Conservation (phyloP, 2,113 vertebrate genomes). For the Boulengeromyrus knoepffleri region DNA sequence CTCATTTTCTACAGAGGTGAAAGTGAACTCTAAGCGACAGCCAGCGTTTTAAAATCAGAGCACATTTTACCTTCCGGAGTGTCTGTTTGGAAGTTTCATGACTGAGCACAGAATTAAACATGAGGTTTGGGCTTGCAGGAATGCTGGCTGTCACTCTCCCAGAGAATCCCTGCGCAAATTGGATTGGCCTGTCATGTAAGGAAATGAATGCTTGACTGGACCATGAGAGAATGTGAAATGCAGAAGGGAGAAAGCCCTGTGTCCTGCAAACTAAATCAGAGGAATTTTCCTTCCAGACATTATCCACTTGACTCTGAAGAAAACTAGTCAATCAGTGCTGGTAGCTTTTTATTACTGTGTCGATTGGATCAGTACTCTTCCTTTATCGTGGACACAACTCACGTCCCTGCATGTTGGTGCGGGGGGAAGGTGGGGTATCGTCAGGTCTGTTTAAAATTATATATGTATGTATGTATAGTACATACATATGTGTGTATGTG, state of each 20-base stretch:
- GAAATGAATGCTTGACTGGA: conserved; percentile 2
- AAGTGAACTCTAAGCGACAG: conserved; percentile 57
- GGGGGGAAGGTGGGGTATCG: neutral
- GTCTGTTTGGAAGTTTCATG: conserved; percentile 23
- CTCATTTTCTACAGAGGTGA: conserved; percentile 48
- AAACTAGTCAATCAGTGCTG: neutral
- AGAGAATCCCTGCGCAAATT: conserved; percentile 2
- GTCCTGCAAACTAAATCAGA: neutral
- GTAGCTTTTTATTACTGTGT: neutral
- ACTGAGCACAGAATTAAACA: conserved; percentile 61
- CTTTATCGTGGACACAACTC: neutral
- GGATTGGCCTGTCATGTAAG: conserved; percentile 16
- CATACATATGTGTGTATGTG: neutral
- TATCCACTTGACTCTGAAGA: neutral
- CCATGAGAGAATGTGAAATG: conserved; percentile 9
- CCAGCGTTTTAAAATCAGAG: conserved; percentile 33
- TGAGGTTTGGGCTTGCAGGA: conserved; percentile 41
- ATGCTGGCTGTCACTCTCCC: conserved; percentile 8
- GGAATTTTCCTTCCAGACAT: neutral
- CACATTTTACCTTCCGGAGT: conserved; percentile 37
- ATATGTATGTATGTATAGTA: neutral
- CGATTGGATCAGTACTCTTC: neutral
- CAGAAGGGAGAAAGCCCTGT: neutral
- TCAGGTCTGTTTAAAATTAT: neutral
- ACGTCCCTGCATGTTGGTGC: neutral